Evolutionary conservation across 2,113 vertebrate species (phyloP).

Genomic region (Tyto alba): DNA sequence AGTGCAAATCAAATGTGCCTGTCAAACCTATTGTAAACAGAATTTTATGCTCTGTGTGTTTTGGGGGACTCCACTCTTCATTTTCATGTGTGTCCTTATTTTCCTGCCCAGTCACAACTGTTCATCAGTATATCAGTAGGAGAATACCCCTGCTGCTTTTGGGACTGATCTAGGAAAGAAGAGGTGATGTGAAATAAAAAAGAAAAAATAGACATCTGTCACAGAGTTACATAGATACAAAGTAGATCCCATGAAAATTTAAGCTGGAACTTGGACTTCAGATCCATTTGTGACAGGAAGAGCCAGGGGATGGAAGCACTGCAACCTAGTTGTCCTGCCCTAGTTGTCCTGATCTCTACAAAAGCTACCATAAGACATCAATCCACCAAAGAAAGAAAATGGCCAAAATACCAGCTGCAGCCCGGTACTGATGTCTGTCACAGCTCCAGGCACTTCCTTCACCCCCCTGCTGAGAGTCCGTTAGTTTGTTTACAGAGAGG

Average conservation of each 20-base stretch:
- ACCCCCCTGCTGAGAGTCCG: neutral
- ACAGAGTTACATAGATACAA: neutral
- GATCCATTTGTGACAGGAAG: neutral
- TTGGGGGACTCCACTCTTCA: neutral
- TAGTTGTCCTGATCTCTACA: neutral
- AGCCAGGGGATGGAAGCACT: neutral
- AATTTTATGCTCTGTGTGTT: neutral
- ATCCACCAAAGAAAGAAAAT: neutral
- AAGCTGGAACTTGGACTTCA: neutral
- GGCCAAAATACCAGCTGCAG: accelerated
- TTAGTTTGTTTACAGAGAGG: neutral
- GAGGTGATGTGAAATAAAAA: neutral
- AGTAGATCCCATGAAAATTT: neutral
- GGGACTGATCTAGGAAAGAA: neutral
- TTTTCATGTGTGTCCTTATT: neutral
- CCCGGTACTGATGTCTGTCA: neutral
- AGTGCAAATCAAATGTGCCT: neutral
- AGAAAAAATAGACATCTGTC: neutral
- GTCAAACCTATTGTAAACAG: neutral
- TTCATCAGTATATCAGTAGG: neutral
- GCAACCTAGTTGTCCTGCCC: neutral
- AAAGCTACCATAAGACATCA: neutral
- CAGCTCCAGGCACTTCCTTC: neutral
- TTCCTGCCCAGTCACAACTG: neutral
- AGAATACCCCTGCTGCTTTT: neutral